Percentiles rank a stretch among this genome's conserved stretches.
Conservation (phyloP, 2,888 invertebrate species). For the Cacoxenus indagator region DNA sequence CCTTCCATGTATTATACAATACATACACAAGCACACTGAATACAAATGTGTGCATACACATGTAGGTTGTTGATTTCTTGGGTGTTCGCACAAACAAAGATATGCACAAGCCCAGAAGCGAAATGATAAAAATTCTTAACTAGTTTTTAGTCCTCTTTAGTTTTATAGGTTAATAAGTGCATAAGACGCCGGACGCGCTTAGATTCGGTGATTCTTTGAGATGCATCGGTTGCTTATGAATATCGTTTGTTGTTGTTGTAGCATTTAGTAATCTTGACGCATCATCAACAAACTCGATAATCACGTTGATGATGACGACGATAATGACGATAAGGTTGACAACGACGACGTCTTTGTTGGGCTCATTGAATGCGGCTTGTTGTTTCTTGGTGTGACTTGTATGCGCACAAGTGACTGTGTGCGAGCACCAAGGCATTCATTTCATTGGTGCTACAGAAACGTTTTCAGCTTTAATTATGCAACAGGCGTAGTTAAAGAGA, state of each 20-base stretch:
- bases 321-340: neutral
- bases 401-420: neutral
- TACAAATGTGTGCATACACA: neutral
- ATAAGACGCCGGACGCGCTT: neutral
- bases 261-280: slow-evolving; percentile 17
- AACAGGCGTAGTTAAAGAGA: slow-evolving; percentile 50
- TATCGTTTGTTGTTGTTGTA: neutral
- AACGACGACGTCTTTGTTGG: neutral
- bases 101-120: neutral
- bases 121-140: slow-evolving; percentile 10
- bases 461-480: slow-evolving; percentile 54
- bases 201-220: neutral
- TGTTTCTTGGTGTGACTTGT: neutral
- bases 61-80: neutral
- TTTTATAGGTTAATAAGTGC: slow-evolving; percentile 14
- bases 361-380: too few species aligned
- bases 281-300: slow-evolving; percentile 1
- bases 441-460: neutral
- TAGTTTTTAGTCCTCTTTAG: slow-evolving; percentile 5
- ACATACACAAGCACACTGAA: neutral
- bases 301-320: neutral
- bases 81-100: neutral
- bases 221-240: neutral
- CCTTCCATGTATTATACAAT: neutral
- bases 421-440: neutral